Percentiles rank a stretch among this genome's conserved stretches.
These are phyloP conservation scores for Boulengerochromis microlepis DNA, from an alignment of 2,113 vertebrate species.

Conservation along the genomic window DNA sequence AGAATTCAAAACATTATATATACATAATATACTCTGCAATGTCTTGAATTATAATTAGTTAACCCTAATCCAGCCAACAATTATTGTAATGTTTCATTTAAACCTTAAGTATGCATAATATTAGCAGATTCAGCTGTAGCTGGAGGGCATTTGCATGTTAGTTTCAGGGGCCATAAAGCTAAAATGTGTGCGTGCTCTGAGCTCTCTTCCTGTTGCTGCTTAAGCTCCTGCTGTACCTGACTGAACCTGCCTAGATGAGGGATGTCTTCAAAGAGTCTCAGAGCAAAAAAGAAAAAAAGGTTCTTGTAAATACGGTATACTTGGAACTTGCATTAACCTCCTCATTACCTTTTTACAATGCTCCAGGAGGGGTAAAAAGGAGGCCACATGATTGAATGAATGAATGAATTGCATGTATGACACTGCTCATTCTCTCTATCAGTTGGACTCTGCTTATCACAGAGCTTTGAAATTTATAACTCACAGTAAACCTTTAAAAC, in stretches of 20 bases:
- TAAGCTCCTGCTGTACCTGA: conserved; percentile 11
- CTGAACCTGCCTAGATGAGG: neutral
- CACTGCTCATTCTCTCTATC: neutral
- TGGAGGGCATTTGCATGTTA: neutral
- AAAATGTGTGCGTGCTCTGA: neutral
- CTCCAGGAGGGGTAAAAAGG: neutral
- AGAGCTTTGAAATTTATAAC: neutral
- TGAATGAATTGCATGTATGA: neutral
- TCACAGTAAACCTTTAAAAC: neutral
- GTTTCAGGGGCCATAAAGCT: neutral
- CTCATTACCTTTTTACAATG: neutral
- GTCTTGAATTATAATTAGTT: neutral
- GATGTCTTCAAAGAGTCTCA: conserved; percentile 18
- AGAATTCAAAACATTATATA: neutral
- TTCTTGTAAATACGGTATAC: neutral
- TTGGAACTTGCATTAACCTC: neutral
- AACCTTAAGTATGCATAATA: neutral
- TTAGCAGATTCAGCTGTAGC: neutral
- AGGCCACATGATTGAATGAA: neutral
- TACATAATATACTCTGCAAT: neutral
- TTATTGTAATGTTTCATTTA: neutral
- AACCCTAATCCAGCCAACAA: neutral
- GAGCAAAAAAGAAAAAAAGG: neutral
- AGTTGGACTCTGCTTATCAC: neutral
- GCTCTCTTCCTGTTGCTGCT: neutral